Evolutionary conservation across 2,113 vertebrate species (phyloP), one percentile per base, ranked within the genome.

Genomic region (Malurus cyaneus): DNA sequence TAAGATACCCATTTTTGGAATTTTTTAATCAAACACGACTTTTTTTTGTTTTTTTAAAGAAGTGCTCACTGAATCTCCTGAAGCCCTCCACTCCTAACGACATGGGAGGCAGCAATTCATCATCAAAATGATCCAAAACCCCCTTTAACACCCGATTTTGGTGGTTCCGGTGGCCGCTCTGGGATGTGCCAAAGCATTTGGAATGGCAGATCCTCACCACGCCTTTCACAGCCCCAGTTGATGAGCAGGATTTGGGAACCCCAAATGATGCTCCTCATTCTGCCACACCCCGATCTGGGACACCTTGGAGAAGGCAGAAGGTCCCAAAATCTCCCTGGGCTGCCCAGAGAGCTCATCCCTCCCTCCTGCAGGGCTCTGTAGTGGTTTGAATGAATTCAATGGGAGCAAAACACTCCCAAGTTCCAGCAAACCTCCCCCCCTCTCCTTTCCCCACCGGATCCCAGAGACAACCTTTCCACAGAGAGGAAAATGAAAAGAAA

Each of bases 221-320:
- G 36, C 36, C 36, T 36, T 36, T 36, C 36, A 36, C 36, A 36
- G 36, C 36, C 36, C 36, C 36, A 36, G 9, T 36, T 36, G 36
- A 36, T 36, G 36, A 12, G 16, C 1, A 7, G 29, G 9, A 29
- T 5, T 2, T 18, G 32, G 29, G 41, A 16, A 60, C 3, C 2
- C 16, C 25, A 3, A 9, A 36, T 15, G 15, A 1, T 1, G 5
- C 28, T 25, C 12, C 12, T 5, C 36, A 36, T 36, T 1, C 0
- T 18, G 42, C 7, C 79, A 52, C 50, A 42, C 7, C 7, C 42
- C 4, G 8, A 2, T 5, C 1, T 3, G 10, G 8, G 31, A 44
- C 11, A 2, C 10, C 28, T 4, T 1, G 5, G 26, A 18, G 39
- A 20, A 36, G 20, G 19, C 74, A 81, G 64, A 29, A 26, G 42